Evolutionary conservation across 2,113 vertebrate genomes (phyloP).

Genomic region (Eudyptes chrysolophus): DNA sequence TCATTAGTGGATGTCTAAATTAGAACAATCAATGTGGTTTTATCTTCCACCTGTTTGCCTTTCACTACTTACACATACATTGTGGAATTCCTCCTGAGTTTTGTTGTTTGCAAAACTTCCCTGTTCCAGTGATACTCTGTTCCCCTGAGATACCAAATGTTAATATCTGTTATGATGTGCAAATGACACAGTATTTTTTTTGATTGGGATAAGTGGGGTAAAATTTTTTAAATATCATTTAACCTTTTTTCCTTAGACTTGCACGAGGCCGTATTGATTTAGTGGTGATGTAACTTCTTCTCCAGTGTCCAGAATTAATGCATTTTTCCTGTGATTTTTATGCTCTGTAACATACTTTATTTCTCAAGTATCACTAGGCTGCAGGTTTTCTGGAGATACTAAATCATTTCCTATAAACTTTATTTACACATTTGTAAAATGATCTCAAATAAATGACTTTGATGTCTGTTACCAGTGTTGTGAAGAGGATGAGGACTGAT

Average conservation of each 20-base stretch:
- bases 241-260: not conserved
- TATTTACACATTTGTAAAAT: not conserved
- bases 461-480: not conserved
- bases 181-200: not conserved
- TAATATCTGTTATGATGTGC: accelerated
- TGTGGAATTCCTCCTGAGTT: not conserved
- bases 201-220: not conserved
- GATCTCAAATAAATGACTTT: not conserved
- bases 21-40: not conserved
- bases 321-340: not conserved
- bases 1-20: not conserved
- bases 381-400: not conserved
- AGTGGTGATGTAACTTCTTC: not conserved
- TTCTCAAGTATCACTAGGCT: not conserved
- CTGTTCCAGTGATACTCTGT: not conserved
- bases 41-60: not conserved
- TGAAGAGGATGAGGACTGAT: not conserved
- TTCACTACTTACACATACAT: not conserved
- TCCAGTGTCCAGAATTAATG: not conserved
- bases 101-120: not conserved
- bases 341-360: not conserved
- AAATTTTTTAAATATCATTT: not conserved
- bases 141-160: not conserved
- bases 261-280: not conserved
- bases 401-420: not conserved